Base-by-base conservation (phyloP, 2,113 vertebrate species). In the Coturnix japonica region DNA sequence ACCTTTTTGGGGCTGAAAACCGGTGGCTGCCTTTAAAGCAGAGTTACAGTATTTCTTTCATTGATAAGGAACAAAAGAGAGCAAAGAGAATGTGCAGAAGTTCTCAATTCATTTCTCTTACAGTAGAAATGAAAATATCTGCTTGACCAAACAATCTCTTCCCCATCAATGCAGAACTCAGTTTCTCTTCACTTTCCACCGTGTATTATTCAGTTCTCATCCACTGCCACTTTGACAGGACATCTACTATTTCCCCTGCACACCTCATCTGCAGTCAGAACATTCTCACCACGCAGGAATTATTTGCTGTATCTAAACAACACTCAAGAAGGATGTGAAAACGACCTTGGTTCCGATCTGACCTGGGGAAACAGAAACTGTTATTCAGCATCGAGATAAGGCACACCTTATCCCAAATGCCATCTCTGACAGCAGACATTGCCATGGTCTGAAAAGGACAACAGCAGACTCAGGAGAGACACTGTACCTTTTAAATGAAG, bases 141-240 rank as follows among this genome's bases (percentile, higher is more conserved):
- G 6, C 54, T 71, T 75, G 22, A 43, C 13, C 19, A 84, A 60
- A 76, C 37, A 67, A 71, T 78, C 22, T n/a, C 7, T 49, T 82
- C 73, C 33, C 63, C 82, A 63, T 70, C 49, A 56, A 15, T 20
- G 20, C 33, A 67, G 35, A 22, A 53, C 19, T 79, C 37, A 41
- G 41, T 17, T 39, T 39, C 19, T 90, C 51, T 44, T 90, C 53
- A 25, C 43, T 53, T 81, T 44, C 51, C 33, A 6, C 1, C 1
- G 21, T 33, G 37, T 77, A 86, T 93, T 82, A 86, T 75, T 86
- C 84, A 87, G 71, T 25, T 37, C 44, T 73, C 66, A 81, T 81
- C 39, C 59, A 37, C 35, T 41, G 25, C 28, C n/a, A 39, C 6
- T 72, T 84, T 94, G 86, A 75, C 73, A 84, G 85, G 74, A 30